Conservation (phyloP, 2,888 invertebrate species). For the Rhopalosiphum nymphaeae region DNA sequence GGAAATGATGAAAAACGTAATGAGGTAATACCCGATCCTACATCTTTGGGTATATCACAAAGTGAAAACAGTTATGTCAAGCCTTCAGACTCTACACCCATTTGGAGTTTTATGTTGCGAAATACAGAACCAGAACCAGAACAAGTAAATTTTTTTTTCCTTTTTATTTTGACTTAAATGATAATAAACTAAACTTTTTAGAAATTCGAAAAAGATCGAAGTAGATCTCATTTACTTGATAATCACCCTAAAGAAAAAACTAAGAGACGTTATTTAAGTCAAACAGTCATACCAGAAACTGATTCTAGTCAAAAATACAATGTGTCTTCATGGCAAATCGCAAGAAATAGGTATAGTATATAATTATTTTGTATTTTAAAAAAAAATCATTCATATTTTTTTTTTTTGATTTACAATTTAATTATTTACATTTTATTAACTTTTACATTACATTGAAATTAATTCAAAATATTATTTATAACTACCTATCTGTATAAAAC, state of each 20-base stretch:
- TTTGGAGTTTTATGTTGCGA: conserved; percentile 61
- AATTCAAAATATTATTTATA: not conserved
- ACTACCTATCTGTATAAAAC: not conserved
- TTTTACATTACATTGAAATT: not conserved
- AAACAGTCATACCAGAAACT: conserved; percentile 26
- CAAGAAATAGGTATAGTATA: conserved; percentile 51
- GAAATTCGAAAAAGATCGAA: conserved; percentile 61
- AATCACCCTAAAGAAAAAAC: conserved; percentile 62
- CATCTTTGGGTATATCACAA: conserved; percentile 60
- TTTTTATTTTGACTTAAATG: not conserved
- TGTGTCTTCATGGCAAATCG: conserved; percentile 45
- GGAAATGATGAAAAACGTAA: conserved; percentile 56
- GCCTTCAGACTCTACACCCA: conserved; percentile 59
- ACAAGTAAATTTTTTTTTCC: conserved; percentile 4
- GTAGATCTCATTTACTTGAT: conserved; percentile 55
- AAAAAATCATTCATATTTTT: not conserved
- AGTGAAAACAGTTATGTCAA: conserved; percentile 62
- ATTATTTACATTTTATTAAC: not conserved
- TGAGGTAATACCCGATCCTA: conserved; percentile 50
- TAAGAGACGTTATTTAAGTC: conserved; percentile 57
- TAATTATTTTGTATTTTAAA: not conserved
- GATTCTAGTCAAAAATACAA: conserved; percentile 52
- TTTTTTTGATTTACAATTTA: not conserved
- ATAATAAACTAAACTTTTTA: conserved; percentile 11
- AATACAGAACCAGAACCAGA: conserved; percentile 59